phyloP scores from a whole-genome alignment of 2,888 invertebrate genomes.

The Parnassius glacialis region DNA sequence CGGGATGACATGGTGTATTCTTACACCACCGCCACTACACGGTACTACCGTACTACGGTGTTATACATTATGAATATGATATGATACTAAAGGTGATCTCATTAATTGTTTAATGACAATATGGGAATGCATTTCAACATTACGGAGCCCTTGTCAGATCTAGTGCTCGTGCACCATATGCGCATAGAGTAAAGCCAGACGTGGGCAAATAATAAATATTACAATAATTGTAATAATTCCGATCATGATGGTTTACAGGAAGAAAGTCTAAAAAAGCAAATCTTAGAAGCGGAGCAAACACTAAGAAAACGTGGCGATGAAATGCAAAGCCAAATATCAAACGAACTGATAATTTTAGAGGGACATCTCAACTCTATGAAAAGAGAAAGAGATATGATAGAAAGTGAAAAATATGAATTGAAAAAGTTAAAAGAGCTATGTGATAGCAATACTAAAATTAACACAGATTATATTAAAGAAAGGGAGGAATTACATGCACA shows the following conservation, averaged over 20 bases:
- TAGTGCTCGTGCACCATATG: too few species aligned
- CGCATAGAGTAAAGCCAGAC: too few species aligned
- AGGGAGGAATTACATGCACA: constrained; percentile 44
- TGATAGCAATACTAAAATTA: constrained; percentile 30
- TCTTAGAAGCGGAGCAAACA: constrained; percentile 54
- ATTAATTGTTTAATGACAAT: too few species aligned
- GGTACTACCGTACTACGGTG: too few species aligned
- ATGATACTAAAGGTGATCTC: too few species aligned
- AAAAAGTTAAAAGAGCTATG: constrained; percentile 38
- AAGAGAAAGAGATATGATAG: constrained; percentile 54
- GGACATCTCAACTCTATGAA: constrained; percentile 54
- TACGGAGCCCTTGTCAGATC: too few species aligned
- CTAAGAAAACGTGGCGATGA: constrained; percentile 58
- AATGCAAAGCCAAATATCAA: constrained; percentile 58
- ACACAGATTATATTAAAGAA: constrained; percentile 28
- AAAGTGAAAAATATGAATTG: constrained; percentile 48
- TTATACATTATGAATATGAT: too few species aligned
- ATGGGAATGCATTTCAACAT: too few species aligned
- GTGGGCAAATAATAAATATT: too few species aligned
- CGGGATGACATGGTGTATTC: too few species aligned
- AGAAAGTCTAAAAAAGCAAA: constrained; percentile 51
- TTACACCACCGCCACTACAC: too few species aligned
- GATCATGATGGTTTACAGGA: constrained; percentile 45
- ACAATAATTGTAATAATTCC: too few species aligned
- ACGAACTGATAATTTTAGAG: constrained; percentile 55